phyloP scores from a whole-genome alignment of 2,113 vertebrate species.

The Tupaia chinensis region DNA sequence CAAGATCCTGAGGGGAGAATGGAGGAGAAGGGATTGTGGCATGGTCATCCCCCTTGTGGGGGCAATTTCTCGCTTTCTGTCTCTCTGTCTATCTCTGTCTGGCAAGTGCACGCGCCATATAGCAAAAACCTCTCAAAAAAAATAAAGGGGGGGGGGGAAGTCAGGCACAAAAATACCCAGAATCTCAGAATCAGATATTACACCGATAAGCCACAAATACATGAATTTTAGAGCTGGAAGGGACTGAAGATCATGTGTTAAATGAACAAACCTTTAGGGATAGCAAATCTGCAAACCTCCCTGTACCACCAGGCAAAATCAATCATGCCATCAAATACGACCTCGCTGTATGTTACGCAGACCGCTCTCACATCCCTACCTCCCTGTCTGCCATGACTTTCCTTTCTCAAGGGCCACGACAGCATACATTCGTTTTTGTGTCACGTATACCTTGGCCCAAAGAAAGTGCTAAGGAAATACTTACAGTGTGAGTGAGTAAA shows the following conservation, averaged over 20 bases:
- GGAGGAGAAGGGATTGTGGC: too few species aligned
- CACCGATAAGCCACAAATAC: constrained; percentile 15
- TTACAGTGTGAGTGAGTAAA: constrained; percentile 34
- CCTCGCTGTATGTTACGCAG: background rate
- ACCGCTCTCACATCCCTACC: background rate
- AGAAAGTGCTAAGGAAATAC: constrained; percentile 50
- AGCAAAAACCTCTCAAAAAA: too few species aligned
- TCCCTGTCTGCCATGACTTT: background rate
- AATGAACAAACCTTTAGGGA: constrained; percentile 32
- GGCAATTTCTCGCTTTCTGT: too few species aligned
- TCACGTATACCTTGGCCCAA: constrained; percentile 21
- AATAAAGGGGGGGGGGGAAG: too few species aligned
- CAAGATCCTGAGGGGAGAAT: too few species aligned
- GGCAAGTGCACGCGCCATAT: too few species aligned
- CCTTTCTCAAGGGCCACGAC: constrained; percentile 1
- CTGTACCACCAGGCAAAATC: constrained; percentile 18
- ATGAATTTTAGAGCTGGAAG: constrained; percentile 9
- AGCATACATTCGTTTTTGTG: constrained; percentile 39
- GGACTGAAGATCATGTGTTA: background rate
- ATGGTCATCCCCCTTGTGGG: too few species aligned
- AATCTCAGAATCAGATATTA: constrained; percentile 29
- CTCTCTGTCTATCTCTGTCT: too few species aligned
- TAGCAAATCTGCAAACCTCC: background rate
- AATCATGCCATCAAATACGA: constrained; percentile 29
- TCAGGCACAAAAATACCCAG: background rate